These are phyloP conservation scores for Dynastes maya DNA, from an alignment of 2,888 invertebrate genomes.

Conservation along the genomic window DNA sequence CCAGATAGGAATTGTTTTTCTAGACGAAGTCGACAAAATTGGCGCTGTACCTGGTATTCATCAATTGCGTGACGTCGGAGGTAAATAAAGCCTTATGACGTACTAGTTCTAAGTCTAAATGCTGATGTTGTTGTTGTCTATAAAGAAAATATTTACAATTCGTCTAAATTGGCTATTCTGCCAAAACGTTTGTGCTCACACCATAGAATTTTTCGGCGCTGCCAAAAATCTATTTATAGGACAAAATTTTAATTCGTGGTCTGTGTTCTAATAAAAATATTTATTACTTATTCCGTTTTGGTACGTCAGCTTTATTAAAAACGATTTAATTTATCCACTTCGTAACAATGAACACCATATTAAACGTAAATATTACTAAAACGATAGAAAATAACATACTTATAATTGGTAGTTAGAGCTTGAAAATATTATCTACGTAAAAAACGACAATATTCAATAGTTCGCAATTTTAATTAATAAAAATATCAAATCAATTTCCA, in stretches of 20 bases:
- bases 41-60: constrained; percentile 96
- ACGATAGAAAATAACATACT: too few species aligned
- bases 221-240: constrained; percentile 43
- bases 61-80: constrained; percentile 96
- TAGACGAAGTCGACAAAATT: constrained; percentile 99
- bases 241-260: constrained; percentile 1
- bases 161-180: constrained; percentile 8
- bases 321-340: neutral
- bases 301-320: too few species aligned
- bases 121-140: neutral
- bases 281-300: too few species aligned
- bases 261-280: neutral
- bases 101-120: neutral
- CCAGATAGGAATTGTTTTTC: constrained; percentile 97
- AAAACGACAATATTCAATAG: too few species aligned
- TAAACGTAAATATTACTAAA: too few species aligned
- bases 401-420: too few species aligned
- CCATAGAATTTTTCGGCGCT: neutral
- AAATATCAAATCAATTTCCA: too few species aligned
- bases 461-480: too few species aligned
- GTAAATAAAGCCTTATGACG: constrained; percentile 64
- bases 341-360: too few species aligned
- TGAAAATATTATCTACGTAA: too few species aligned
- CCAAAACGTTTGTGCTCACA: constrained; percentile 6
- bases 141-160: constrained; percentile 18